These are phyloP conservation scores for Pollenia angustigena DNA, from an alignment of 2,888 invertebrate genomes.

Conservation along the genomic window DNA sequence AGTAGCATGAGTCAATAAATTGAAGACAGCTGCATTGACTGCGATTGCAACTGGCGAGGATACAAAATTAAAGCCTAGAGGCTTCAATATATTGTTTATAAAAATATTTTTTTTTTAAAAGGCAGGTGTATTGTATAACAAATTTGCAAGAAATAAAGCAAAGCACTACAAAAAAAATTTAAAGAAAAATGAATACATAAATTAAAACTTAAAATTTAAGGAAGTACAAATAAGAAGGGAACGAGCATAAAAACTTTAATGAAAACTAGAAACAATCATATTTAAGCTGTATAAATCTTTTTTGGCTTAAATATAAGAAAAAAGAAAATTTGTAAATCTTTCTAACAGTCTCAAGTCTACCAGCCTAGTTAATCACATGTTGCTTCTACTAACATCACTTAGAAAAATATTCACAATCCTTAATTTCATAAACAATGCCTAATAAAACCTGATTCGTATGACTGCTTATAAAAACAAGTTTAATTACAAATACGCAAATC, in stretches of 20 bases:
- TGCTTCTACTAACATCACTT: background rate
- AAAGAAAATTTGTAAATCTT: slow-evolving; percentile 4
- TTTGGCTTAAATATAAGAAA: background rate
- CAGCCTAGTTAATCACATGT: slow-evolving; percentile 32
- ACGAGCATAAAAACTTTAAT: background rate
- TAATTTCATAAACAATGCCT: too few relatives aligned
- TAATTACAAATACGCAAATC: slow-evolving; percentile 62
- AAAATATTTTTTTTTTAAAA: background rate
- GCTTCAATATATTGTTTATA: slow-evolving; percentile 9
- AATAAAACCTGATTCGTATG: slow-evolving; percentile 31
- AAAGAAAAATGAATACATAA: background rate
- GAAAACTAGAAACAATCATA: too few relatives aligned
- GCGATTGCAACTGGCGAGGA: background rate
- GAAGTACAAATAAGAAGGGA: background rate
- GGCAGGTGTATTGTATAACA: slow-evolving; percentile 50
- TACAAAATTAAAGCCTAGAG: slow-evolving; percentile 5
- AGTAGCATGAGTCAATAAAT: slow-evolving; percentile 61
- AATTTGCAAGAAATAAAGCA: background rate
- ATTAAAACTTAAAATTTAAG: background rate
- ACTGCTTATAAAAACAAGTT: slow-evolving; percentile 39
- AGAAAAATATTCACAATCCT: slow-evolving; percentile 1
- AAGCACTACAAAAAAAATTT: background rate
- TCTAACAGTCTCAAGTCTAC: slow-evolving; percentile 20
- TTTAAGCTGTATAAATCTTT: background rate
- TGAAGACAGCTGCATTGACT: slow-evolving; percentile 47